phyloP scores from a whole-genome alignment of 2,888 invertebrate species.

The Acanthoscelides obtectus region DNA sequence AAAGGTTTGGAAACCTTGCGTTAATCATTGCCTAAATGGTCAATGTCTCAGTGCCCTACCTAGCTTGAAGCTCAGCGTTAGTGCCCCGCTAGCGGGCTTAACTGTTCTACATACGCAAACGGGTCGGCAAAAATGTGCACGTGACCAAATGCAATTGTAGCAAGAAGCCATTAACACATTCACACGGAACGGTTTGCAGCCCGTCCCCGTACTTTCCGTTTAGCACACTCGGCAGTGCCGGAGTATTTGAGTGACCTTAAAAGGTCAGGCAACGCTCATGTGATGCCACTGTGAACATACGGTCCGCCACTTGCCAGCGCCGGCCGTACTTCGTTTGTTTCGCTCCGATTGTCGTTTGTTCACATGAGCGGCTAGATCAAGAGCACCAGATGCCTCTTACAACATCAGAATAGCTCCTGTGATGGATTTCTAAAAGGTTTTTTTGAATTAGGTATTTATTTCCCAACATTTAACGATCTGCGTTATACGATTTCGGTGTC shows the following conservation, averaged over 20 bases:
- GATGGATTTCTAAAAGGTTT: too few species aligned
- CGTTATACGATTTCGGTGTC: too few species aligned
- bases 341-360: conserved; percentile 9
- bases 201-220: not conserved
- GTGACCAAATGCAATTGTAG: not conserved
- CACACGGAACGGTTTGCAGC: not conserved
- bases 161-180: not conserved
- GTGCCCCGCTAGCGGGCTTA: not conserved
- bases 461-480: too few species aligned
- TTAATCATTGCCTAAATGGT: too few species aligned
- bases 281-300: conserved; percentile 5
- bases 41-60: too few species aligned
- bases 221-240: not conserved
- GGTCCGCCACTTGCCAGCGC: not conserved
- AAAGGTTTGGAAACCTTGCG: too few species aligned
- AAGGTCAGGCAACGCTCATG: conserved; percentile 9
- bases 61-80: too few species aligned
- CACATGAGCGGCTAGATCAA: not conserved
- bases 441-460: too few species aligned
- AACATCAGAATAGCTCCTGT: too few species aligned
- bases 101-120: not conserved
- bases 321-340: conserved; percentile 10
- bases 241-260: conserved; percentile 4
- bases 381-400: too few species aligned
- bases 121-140: not conserved